Conservation (phyloP, 2,797 vertebrate genomes). For the Alauda arvensis region DNA sequence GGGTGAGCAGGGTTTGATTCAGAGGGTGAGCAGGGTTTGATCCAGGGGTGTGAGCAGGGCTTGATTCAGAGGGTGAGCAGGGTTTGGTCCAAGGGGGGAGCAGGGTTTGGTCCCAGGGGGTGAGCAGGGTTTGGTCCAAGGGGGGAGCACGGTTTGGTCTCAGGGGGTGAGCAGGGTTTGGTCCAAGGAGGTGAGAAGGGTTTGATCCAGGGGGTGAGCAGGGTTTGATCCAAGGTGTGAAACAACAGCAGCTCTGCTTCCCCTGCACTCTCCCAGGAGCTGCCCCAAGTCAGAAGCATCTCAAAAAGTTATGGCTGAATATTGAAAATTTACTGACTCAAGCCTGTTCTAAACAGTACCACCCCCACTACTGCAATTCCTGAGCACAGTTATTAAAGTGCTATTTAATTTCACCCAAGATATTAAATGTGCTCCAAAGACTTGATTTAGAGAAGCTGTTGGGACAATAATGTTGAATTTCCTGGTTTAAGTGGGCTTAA, state of each 20-base stretch:
- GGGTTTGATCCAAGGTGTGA: not conserved
- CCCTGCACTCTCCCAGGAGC: not conserved
- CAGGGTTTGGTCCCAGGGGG: no score
- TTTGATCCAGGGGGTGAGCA: not conserved
- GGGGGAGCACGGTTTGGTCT: not conserved
- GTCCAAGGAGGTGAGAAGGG: not conserved
- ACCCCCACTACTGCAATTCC: not conserved
- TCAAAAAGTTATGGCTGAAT: not conserved
- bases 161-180: not conserved
- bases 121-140: not conserved
- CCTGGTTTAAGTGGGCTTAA: not conserved
- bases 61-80: not conserved
- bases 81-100: no score
- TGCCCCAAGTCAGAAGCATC: not conserved
- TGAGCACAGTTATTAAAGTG: not conserved
- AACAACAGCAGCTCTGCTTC: not conserved
- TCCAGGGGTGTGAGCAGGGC: not conserved
- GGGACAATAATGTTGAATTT: conserved; percentile 21
- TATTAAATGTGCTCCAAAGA: not conserved
- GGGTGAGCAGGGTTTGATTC: not conserved
- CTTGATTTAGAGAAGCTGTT: not conserved
- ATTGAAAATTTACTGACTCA: not conserved
- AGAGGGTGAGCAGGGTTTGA: not conserved
- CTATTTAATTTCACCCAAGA: not conserved
- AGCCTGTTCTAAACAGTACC: not conserved